Percentiles rank a stretch among this genome's conserved stretches.
Conservation (phyloP, 2,797 vertebrate genomes). For the Thunnus albacares region DNA sequence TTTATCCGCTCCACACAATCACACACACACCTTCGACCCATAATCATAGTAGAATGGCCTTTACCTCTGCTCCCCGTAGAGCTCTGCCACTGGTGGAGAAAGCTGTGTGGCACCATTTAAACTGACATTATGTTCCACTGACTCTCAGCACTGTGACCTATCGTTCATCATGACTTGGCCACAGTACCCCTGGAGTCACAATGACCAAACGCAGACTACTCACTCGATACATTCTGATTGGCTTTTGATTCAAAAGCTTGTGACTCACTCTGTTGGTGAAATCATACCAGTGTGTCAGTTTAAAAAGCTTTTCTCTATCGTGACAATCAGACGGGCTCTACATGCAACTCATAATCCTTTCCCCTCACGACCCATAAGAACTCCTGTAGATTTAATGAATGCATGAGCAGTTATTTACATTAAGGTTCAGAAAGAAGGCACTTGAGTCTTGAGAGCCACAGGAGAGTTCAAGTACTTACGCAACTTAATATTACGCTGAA, state of each 20-base stretch:
- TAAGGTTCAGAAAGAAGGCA: conserved; percentile 30
- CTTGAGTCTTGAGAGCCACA: conserved; percentile 53
- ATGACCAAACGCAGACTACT: conserved; percentile 67
- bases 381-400: conserved; percentile 57
- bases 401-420: conserved; percentile 64
- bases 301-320: conserved; percentile 52
- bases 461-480: conserved; percentile 34
- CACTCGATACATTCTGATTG: conserved; percentile 63
- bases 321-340: conserved; percentile 73
- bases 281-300: conserved; percentile 49
- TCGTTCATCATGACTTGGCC: conserved; percentile 79
- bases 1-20: conserved; percentile 72
- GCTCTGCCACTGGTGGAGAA: conserved; percentile 71
- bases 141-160: conserved; percentile 84
- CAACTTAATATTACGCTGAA: conserved; percentile 35
- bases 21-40: conserved; percentile 74
- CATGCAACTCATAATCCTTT: conserved; percentile 33
- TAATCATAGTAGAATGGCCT: conserved; percentile 82
- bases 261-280: conserved; percentile 48
- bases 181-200: conserved; percentile 68
- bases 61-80: conserved; percentile 80
- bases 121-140: conserved; percentile 79
- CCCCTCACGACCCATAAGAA: conserved; percentile 29
- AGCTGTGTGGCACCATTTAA: conserved; percentile 79
- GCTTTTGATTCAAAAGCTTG: conserved; percentile 56